These are phyloP conservation scores for Dicentrarchus labrax DNA, from an alignment of 2,113 vertebrate species.

Conservation along the genomic window DNA sequence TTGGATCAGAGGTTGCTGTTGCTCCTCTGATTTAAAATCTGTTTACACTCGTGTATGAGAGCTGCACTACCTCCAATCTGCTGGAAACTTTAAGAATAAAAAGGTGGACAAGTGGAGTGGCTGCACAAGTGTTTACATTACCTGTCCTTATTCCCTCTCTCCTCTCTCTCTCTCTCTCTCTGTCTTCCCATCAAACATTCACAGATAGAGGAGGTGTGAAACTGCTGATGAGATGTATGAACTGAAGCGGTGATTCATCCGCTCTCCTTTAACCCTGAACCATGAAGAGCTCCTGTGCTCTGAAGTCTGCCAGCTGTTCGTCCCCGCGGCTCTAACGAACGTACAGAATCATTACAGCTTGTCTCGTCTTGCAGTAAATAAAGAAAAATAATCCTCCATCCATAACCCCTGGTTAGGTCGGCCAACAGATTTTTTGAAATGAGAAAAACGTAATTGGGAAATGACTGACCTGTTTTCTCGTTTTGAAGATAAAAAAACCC, in stretches of 20 bases:
- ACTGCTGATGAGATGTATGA: conserved; percentile 17
- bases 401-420: too few species aligned
- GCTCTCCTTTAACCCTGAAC: not conserved
- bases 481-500: too few species aligned
- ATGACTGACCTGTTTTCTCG: too few species aligned
- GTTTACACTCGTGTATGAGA: conserved; percentile 26
- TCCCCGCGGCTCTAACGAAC: conserved; percentile 7
- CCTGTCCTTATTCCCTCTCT: conserved; percentile 21
- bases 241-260: conserved; percentile 47
- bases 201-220: conserved; percentile 30
- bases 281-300: conserved; percentile 21
- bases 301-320: conserved; percentile 27
- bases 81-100: conserved; percentile 9
- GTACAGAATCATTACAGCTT: not conserved
- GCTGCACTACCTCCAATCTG: too few species aligned
- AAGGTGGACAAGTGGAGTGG: not conserved
- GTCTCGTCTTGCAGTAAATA: too few species aligned
- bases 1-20: conserved; percentile 33
- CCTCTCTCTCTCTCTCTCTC: too few species aligned
- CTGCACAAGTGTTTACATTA: conserved; percentile 25
- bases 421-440: too few species aligned
- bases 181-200: conserved; percentile 13
- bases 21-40: conserved; percentile 39
- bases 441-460: too few species aligned
- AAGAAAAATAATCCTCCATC: not conserved